These are phyloP conservation scores for Vulpes ferrilata DNA, from an alignment of 2,113 vertebrate genomes.

Conservation along the genomic window DNA sequence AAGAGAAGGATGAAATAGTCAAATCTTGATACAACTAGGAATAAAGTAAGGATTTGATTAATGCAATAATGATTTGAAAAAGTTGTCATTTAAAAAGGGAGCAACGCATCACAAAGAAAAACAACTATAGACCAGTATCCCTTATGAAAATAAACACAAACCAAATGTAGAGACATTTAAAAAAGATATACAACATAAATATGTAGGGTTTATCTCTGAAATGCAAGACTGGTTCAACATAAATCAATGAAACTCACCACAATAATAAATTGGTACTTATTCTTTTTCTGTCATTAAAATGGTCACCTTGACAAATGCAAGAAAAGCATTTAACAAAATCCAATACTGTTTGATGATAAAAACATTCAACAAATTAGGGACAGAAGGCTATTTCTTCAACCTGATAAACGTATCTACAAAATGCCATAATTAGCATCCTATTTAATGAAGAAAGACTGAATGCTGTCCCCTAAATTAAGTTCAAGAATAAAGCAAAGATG, in stretches of 20 bases:
- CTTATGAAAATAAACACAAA: neutral
- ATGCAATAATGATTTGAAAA: neutral
- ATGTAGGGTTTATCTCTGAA: neutral
- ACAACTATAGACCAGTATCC: neutral
- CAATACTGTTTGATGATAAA: neutral
- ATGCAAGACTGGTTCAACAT: neutral
- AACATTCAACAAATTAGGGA: neutral
- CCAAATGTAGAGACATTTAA: neutral
- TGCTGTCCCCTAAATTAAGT: neutral
- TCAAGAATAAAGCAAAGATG: neutral
- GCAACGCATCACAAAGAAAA: neutral
- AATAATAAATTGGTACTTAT: neutral
- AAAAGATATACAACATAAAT: neutral
- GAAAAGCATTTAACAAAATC: conserved; percentile 43
- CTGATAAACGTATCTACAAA: neutral
- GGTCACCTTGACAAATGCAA: neutral
- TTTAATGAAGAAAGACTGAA: neutral
- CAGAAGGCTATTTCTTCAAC: conserved; percentile 7
- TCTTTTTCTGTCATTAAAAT: conserved; percentile 28
- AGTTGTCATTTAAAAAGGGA: neutral
- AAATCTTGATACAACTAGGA: neutral
- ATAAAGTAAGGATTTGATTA: neutral
- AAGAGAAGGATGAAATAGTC: neutral
- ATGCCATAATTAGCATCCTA: neutral
- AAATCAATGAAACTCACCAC: neutral